A percentile compares a stretch with the other conserved stretches of the same genome.
phyloP scores from a whole-genome alignment of 1,140 invertebrate genomes.

The Steinernema khuongi region DNA sequence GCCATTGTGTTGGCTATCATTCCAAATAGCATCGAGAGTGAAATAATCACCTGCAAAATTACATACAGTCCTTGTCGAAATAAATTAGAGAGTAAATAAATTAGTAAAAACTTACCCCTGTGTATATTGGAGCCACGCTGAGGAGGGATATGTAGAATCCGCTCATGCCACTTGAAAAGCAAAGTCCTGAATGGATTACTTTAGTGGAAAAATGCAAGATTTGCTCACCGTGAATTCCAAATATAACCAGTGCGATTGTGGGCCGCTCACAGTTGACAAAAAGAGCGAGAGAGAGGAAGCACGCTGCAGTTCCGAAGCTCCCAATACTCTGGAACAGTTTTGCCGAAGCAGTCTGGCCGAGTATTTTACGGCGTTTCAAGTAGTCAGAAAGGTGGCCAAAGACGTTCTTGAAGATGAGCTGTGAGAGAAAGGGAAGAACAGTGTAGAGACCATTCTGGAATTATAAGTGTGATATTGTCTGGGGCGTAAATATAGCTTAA shows the following conservation, averaged over 20 bases:
- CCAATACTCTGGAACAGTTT: constrained; percentile 18
- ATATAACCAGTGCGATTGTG: not conserved
- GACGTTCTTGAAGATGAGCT: constrained; percentile 24
- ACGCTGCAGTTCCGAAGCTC: constrained; percentile 15
- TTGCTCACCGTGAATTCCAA: constrained; percentile 10
- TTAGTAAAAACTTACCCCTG: constrained; percentile 15
- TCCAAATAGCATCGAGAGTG: constrained; percentile 22
- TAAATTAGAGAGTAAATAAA: too few species aligned
- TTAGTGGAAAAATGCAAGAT: not conserved
- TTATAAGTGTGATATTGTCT: not conserved
- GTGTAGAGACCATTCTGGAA: constrained; percentile 24
- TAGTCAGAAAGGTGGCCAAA: constrained; percentile 16
- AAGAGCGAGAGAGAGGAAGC: not conserved
- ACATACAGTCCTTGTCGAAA: too few species aligned
- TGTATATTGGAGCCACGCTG: constrained; percentile 17
- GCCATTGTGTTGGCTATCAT: constrained; percentile 21
- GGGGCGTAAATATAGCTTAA: not conserved
- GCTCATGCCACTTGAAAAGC: constrained; percentile 19
- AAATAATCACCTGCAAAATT: constrained; percentile 14
- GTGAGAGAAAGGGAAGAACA: constrained; percentile 21
- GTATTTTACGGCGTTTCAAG: constrained; percentile 8
- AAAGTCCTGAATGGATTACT: constrained; percentile 12
- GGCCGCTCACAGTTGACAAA: constrained; percentile 11
- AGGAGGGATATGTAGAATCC: constrained; percentile 22
- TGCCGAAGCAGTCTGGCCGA: not conserved